Evolutionary conservation across 2,888 invertebrate species (phyloP).

Genomic region (Chrysomela aeneicollis): DNA sequence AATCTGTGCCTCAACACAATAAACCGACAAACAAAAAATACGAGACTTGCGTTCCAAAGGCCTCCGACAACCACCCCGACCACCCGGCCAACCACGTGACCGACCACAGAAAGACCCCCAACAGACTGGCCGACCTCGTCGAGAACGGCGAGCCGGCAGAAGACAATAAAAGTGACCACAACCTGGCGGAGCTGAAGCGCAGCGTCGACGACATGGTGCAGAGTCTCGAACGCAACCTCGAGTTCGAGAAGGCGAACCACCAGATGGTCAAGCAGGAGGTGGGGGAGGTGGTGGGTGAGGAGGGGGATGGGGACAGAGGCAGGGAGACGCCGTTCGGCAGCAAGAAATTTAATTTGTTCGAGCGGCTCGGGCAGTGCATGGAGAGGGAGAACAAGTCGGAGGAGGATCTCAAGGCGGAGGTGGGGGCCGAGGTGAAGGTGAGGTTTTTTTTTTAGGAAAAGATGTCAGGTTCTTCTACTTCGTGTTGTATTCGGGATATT

Average conservation of each 20-base stretch:
- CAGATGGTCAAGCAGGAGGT: slow-evolving; percentile 35
- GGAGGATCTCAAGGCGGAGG: slow-evolving; percentile 56
- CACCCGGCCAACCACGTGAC: slow-evolving; percentile 52
- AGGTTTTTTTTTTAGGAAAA: too few relatives aligned
- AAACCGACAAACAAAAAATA: too few relatives aligned
- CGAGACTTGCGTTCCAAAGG: slow-evolving; percentile 25
- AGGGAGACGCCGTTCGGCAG: slow-evolving; percentile 45
- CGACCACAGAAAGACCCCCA: slow-evolving; percentile 59
- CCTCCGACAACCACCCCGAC: background rate
- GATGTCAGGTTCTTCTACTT: too few relatives aligned
- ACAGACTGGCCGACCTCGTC: slow-evolving; percentile 53
- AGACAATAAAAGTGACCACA: slow-evolving; percentile 55
- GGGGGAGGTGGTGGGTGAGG: too few relatives aligned
- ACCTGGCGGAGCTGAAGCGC: slow-evolving; percentile 55
- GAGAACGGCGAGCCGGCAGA: slow-evolving; percentile 57
- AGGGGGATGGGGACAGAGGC: slow-evolving; percentile 33
- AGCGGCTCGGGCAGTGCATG: slow-evolving; percentile 61
- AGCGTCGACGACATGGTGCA: slow-evolving; percentile 59
- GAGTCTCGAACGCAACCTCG: slow-evolving; percentile 53
- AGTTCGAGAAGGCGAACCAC: slow-evolving; percentile 32
- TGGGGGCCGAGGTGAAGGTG: slow-evolving; percentile 54
- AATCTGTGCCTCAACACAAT: too few relatives aligned
- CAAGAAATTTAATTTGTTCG: slow-evolving; percentile 60
- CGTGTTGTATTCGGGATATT: too few relatives aligned
- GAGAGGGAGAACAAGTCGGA: slow-evolving; percentile 59